Conservation (phyloP, 2,797 vertebrate genomes). For the Myotis vivesi region DNA sequence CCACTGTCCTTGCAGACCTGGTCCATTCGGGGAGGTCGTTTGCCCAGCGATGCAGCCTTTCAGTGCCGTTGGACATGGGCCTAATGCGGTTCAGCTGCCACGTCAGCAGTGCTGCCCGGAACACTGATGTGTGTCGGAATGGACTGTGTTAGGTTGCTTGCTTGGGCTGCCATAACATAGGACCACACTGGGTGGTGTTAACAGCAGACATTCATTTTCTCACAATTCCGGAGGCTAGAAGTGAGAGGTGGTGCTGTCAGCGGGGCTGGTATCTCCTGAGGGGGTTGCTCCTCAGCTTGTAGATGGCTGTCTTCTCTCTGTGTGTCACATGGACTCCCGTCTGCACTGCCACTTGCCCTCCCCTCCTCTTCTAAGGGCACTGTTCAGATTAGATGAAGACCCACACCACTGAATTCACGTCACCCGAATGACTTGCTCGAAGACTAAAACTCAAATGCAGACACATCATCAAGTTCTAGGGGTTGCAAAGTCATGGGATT, state of each 20-base stretch:
- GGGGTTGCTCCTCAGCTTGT: background rate
- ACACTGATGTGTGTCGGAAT: background rate
- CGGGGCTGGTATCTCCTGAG: background rate
- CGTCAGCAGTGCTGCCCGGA: too few species aligned
- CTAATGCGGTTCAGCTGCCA: background rate
- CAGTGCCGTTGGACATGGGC: background rate
- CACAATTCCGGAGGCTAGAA: background rate
- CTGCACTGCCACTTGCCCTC: background rate
- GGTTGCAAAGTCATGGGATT: background rate
- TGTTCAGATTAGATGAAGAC: background rate
- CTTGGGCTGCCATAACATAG: background rate
- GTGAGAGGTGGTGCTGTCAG: background rate
- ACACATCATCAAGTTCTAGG: background rate
- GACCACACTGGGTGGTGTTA: too few species aligned
- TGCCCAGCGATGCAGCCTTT: background rate
- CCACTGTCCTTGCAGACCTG: too few species aligned
- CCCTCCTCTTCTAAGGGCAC: background rate
- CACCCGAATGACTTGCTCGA: background rate
- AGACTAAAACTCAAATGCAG: background rate
- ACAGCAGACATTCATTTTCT: background rate
- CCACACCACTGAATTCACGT: background rate
- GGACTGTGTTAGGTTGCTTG: background rate
- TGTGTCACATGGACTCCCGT: too few species aligned
- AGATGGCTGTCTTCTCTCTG: background rate
- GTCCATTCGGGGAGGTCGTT: accelerated